These are phyloP conservation scores for Chironomus tepperi DNA, from an alignment of 1,140 invertebrate genomes.

Conservation along the genomic window DNA sequence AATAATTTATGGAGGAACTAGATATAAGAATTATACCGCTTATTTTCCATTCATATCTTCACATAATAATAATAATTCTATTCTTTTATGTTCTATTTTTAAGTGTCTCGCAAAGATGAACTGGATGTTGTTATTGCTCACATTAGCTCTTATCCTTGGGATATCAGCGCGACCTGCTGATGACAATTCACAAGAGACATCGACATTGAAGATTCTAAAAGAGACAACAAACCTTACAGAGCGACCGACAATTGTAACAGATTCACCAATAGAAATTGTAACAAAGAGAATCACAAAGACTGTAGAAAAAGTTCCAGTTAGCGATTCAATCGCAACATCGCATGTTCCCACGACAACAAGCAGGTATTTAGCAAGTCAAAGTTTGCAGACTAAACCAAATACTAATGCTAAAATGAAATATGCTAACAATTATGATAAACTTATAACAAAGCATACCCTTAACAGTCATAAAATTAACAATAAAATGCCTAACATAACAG, in stretches of 20 bases:
- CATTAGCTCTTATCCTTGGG: background rate
- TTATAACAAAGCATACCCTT: constrained; percentile 16
- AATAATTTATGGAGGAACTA: background rate
- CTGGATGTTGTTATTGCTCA: background rate
- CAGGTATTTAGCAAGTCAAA: constrained; percentile 12
- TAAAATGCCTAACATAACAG: constrained; percentile 5
- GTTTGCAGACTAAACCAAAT: background rate
- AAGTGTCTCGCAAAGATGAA: background rate
- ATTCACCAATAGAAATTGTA: background rate
- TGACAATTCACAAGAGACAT: background rate
- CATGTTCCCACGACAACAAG: background rate
- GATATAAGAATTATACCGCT: background rate
- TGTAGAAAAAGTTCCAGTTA: background rate
- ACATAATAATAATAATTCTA: background rate
- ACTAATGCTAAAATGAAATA: background rate
- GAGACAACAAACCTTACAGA: background rate
- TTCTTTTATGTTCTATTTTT: too few relatives aligned
- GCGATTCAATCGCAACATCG: background rate
- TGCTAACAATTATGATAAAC: constrained; percentile 8
- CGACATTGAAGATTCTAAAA: background rate
- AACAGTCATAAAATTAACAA: background rate
- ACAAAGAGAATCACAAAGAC: background rate
- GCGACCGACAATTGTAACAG: background rate
- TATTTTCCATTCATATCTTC: background rate
- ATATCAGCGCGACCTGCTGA: background rate